Evolutionary conservation across 1,140 invertebrate genomes (phyloP).

Genomic region (Drosophila nigrodunni): DNA sequence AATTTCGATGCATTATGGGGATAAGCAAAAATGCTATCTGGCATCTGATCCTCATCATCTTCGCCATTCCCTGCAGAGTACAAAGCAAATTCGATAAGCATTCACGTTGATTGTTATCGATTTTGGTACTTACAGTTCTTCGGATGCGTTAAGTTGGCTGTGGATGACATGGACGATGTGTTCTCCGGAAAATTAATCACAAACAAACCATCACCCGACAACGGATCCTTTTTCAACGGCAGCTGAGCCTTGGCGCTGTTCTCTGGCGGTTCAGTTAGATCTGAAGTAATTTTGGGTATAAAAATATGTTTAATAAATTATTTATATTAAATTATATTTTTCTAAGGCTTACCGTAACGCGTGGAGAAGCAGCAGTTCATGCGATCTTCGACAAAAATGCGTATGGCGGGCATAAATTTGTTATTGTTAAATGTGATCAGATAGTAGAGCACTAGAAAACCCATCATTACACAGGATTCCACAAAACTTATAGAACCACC

Average conservation of each 20-base stretch:
- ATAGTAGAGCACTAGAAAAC: conserved; percentile 89
- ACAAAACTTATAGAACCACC: conserved; percentile 92
- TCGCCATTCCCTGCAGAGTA: conserved; percentile 62
- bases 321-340: not conserved
- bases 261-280: conserved; percentile 80
- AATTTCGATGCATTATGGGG: conserved; percentile 62
- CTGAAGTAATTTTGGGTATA: conserved; percentile 21
- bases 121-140: conserved; percentile 70
- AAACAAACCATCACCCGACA: conserved; percentile 78
- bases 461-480: conserved; percentile 89
- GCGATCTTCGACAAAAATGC: conserved; percentile 80
- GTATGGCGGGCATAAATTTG: conserved; percentile 83
- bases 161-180: conserved; percentile 79
- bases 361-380: conserved; percentile 82
- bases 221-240: conserved; percentile 77
- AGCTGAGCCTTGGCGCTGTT: conserved; percentile 82
- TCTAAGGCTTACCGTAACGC: conserved; percentile 66
- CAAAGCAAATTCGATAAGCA: not conserved
- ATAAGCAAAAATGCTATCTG: conserved; percentile 63
- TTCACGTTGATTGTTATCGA: not conserved
- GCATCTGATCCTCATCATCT: conserved; percentile 52
- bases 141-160: conserved; percentile 70
- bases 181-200: conserved; percentile 79
- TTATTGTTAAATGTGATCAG: conserved; percentile 87
- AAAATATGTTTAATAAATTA: not conserved